These are phyloP conservation scores for Lasioglossum vierecki DNA, from an alignment of 2,888 invertebrate species.

Conservation along the genomic window DNA sequence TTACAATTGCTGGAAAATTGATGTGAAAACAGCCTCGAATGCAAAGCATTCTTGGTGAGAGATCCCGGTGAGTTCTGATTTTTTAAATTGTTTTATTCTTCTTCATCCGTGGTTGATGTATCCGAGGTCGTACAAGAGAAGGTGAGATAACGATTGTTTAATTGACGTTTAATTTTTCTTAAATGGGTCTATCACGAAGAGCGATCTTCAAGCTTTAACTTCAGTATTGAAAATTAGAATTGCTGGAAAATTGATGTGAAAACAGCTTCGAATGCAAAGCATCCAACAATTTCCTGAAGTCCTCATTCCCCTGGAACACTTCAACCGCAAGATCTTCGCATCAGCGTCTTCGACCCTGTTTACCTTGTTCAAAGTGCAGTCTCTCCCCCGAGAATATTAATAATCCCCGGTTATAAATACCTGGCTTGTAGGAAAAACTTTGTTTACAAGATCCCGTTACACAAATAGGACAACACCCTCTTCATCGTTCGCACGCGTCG, in stretches of 20 bases:
- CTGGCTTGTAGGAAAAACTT: conserved; percentile 12
- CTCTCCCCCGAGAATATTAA: conserved; percentile 33
- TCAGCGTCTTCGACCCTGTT: conserved; percentile 12
- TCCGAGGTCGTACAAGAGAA: too few relatives aligned
- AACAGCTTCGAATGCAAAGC: background rate
- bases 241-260: background rate
- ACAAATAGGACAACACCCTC: conserved; percentile 50
- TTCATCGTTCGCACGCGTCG: background rate
- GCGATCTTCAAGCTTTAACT: too few relatives aligned
- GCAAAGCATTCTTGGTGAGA: background rate
- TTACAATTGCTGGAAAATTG: too few relatives aligned
- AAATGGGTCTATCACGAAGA: too few relatives aligned
- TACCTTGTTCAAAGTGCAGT: conserved; percentile 17
- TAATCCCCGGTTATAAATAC: conserved; percentile 46
- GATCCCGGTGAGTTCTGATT: background rate
- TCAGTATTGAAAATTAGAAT: too few relatives aligned
- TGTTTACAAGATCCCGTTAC: conserved; percentile 47
- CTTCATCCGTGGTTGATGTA: too few relatives aligned
- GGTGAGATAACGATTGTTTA: too few relatives aligned
- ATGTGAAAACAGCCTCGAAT: too few relatives aligned
- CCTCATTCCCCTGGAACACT: background rate
- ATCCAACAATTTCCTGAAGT: background rate
- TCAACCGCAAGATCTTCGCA: background rate
- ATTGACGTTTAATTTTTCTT: too few relatives aligned
- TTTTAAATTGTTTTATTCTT: background rate